These are phyloP conservation scores for Zelleria hepariella DNA, from an alignment of 2,888 invertebrate species.

Conservation along the genomic window DNA sequence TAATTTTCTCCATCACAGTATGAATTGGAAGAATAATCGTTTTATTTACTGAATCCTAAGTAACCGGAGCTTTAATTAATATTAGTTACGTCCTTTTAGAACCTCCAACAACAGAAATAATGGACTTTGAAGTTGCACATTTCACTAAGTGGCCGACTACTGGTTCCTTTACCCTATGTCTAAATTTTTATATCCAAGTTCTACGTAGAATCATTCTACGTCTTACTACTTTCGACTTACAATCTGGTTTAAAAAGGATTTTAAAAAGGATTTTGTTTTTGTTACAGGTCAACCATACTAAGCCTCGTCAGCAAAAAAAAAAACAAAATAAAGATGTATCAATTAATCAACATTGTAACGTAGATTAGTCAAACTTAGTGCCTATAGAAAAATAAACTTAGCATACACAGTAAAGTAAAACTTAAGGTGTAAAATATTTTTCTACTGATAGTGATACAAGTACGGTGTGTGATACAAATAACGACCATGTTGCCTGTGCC, in stretches of 20 bases:
- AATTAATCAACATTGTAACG: not conserved
- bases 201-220: no score
- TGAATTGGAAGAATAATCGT: no score
- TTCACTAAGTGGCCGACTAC: no score
- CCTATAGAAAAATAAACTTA: not conserved
- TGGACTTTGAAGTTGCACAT: no score
- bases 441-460: not conserved
- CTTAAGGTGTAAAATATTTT: not conserved
- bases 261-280: not conserved
- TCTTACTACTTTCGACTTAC: not conserved
- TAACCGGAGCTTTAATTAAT: no score
- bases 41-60: no score
- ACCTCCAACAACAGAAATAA: no score
- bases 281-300: not conserved
- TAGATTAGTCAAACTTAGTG: not conserved
- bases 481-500: conserved; percentile 62
- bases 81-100: no score
- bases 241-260: not conserved
- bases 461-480: not conserved
- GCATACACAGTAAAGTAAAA: not conserved
- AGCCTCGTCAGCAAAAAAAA: no score
- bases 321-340: not conserved
- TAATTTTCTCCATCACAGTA: no score
- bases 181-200: no score
- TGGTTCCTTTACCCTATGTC: no score